Base-by-base conservation (phyloP, 2,888 invertebrate species). In the Magallana nippona region DNA sequence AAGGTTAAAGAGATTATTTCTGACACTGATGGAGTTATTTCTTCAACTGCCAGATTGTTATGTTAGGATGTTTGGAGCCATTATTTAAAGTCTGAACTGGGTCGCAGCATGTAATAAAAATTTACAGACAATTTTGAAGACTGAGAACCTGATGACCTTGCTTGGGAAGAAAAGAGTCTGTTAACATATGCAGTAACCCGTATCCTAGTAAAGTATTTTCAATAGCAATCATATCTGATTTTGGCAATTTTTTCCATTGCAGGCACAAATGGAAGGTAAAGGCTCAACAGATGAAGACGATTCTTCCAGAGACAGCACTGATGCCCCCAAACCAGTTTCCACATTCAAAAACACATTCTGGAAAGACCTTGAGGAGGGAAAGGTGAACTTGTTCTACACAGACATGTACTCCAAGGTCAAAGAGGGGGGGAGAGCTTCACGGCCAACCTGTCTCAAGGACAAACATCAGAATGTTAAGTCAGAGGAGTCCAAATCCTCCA, bases 341-440 rank as follows among this genome's bases (percentile, higher is more conserved):
- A 92, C 91, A 13, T 89, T 92, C 55, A 93, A 93, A 84, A 93
- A 94, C 88, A 92, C 92, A 10, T 94, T 94, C 86, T 94, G 93
- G 93, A 92, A 93, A 80, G 93, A 94, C 84, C 89, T 94, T 13
- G 93, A 94, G 85, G 91, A 93, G 83, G 94, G 94, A 1, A 89
- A 92, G 81, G 90, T 94, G n/a, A 91, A 93, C 83, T 88, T 93
- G 57, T 93, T 94, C 88, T 91, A 91, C 32, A 91, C 90, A 79
- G 94, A 94, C 87, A 92, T 94, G 91, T 94, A 94, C 86, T 94
- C 94, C n/a, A 92, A 92, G 83, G 93, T 94, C 5, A 94, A 94
- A 85, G 90, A 91, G 57, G 89, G 92, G n/a, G 89, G 91, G 55
- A 87, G 92, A 15, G 88, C 90, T 27, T 87, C 91, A 17, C 84